These are phyloP conservation scores for Ammospiza caudacuta DNA, from an alignment of 2,113 vertebrate genomes.

Conservation along the genomic window DNA sequence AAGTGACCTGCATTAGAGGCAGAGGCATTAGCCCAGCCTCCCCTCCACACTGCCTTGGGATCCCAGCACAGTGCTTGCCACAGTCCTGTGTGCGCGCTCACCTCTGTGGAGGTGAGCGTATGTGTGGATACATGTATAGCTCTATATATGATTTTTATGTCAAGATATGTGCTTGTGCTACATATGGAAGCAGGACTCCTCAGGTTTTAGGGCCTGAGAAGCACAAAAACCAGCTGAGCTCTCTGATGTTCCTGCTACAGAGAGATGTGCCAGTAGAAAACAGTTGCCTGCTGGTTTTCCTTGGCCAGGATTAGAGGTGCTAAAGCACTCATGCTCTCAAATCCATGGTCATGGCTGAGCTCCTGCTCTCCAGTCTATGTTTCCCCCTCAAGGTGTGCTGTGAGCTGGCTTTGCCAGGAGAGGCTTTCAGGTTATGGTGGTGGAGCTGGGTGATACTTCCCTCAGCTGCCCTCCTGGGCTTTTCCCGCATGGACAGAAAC, in stretches of 20 bases:
- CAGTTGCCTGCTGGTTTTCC: not conserved
- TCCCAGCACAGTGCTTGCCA: not conserved
- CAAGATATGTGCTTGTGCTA: not conserved
- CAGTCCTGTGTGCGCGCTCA: rapidly evolving
- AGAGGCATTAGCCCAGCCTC: not conserved
- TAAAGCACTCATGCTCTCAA: not conserved
- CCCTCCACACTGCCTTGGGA: not conserved
- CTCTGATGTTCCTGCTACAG: not conserved
- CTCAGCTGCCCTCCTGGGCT: not conserved
- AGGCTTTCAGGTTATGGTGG: not conserved
- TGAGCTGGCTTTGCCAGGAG: not conserved
- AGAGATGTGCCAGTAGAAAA: not conserved
- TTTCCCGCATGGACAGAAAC: rapidly evolving
- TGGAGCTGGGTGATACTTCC: not conserved
- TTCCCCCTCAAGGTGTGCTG: not conserved
- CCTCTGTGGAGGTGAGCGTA: rapidly evolving
- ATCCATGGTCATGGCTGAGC: not conserved
- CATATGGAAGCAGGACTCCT: not conserved
- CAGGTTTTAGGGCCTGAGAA: not conserved
- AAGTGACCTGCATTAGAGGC: constrained; percentile 24
- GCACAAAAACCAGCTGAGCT: not conserved
- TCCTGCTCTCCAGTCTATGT: not conserved
- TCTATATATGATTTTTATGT: not conserved
- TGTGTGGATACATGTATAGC: not conserved
- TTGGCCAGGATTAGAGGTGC: not conserved